These are phyloP conservation scores for Myotis lucifugus DNA, from an alignment of 2,113 vertebrate species.

Conservation along the genomic window DNA sequence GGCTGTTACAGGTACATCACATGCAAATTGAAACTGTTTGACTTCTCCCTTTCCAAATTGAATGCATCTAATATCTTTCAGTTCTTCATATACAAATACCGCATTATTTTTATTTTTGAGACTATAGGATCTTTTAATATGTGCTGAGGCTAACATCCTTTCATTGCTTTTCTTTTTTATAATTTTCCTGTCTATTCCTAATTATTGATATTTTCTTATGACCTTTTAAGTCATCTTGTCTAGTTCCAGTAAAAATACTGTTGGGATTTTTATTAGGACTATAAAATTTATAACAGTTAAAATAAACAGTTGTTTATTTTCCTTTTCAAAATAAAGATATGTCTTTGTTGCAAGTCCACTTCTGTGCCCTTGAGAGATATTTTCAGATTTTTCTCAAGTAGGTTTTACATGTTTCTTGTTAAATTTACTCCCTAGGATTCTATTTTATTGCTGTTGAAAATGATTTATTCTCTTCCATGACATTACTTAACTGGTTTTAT, in stretches of 20 bases:
- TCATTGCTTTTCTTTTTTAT: neutral
- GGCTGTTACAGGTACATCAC: neutral
- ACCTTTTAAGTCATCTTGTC: neutral
- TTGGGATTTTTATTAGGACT: conserved; percentile 8
- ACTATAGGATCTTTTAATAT: neutral
- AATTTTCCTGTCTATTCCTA: neutral
- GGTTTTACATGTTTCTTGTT: neutral
- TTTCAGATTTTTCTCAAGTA: conserved; percentile 27
- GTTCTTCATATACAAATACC: neutral
- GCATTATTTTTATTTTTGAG: neutral
- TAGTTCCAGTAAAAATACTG: conserved; percentile 2
- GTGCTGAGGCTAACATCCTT: neutral
- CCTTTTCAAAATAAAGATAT: neutral
- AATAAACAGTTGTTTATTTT: neutral
- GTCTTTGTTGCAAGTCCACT: neutral
- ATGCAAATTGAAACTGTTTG: neutral
- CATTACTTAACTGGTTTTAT: neutral
- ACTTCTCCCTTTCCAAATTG: neutral
- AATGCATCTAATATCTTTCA: neutral
- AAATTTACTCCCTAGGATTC: conserved; percentile 10
- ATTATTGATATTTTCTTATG: conserved; percentile 7
- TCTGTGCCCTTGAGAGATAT: neutral
- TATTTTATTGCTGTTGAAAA: conserved; percentile 48
- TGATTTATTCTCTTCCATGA: neutral
- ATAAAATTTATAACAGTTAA: neutral